Conservation (phyloP, 2,113 vertebrate species). For the Romanogobio albipinnatus region DNA sequence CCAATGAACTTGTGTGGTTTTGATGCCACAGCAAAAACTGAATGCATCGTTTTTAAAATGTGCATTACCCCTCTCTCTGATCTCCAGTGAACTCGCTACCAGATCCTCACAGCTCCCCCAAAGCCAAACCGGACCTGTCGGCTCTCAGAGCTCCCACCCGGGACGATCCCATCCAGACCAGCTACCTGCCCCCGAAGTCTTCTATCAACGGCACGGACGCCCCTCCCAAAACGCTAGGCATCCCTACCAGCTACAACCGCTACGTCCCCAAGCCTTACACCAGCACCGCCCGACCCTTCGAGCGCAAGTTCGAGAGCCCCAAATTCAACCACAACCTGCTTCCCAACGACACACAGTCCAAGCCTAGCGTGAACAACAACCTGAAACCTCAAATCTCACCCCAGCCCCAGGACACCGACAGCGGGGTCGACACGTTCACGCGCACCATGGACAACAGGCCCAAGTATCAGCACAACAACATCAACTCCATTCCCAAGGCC, state of each 20-base stretch:
- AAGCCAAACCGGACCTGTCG: constrained; percentile 83
- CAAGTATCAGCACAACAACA: constrained; percentile 94
- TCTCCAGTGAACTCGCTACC: constrained; percentile 82
- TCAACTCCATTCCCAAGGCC: constrained; percentile 90
- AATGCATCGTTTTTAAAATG: background rate
- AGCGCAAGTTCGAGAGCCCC: constrained; percentile 98
- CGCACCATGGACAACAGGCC: constrained; percentile 86
- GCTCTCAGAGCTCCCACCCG: constrained; percentile 81
- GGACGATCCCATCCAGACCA: constrained; percentile 83
- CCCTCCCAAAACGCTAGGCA: constrained; percentile 73
- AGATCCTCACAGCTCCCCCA: constrained; percentile 79
- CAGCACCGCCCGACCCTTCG: constrained; percentile 85
- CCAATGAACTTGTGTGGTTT: background rate
- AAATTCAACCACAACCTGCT: constrained; percentile 99
- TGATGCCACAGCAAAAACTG: background rate
- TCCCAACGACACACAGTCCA: constrained; percentile 85
- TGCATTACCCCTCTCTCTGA: background rate
- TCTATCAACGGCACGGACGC: constrained; percentile 82
- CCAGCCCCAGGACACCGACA: constrained; percentile 87
- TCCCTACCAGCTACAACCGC: constrained; percentile 80
- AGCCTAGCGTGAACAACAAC: constrained; percentile 70
- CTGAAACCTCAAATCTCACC: constrained; percentile 82
- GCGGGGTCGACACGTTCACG: constrained; percentile 88
- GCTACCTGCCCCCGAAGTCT: constrained; percentile 82
- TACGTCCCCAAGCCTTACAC: constrained; percentile 88